These are phyloP conservation scores for Heliangelus exortis DNA, from an alignment of 2,797 vertebrate genomes.

Conservation along the genomic window DNA sequence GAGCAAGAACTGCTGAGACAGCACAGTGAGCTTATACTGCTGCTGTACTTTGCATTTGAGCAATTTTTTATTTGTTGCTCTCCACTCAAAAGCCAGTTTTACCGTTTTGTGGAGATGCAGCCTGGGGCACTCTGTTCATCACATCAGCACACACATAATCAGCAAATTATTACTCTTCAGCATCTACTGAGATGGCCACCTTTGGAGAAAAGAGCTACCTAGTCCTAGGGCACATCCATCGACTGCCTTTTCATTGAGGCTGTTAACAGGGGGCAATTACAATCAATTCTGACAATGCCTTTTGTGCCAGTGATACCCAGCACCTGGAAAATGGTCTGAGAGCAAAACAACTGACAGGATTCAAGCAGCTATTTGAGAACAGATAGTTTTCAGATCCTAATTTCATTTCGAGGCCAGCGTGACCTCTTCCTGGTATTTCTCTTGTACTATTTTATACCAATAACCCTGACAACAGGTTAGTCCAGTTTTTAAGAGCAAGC, in stretches of 20 bases:
- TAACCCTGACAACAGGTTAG: not conserved
- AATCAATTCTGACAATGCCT: not conserved
- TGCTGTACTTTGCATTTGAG: not conserved
- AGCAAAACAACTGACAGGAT: not conserved
- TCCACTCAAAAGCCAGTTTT: not conserved
- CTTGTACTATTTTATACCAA: not conserved
- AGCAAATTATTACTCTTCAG: constrained; percentile 5
- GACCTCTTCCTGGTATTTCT: not conserved
- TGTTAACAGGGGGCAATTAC: not conserved
- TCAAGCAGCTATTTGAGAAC: not conserved
- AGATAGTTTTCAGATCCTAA: not conserved
- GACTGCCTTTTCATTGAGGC: not conserved
- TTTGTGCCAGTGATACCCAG: not conserved
- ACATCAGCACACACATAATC: not conserved
- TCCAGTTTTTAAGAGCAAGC: not conserved
- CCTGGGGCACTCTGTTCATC: not conserved
- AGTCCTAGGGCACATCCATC: not conserved
- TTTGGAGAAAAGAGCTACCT: not conserved
- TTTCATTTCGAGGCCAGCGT: not conserved
- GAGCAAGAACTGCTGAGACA: constrained; percentile 31
- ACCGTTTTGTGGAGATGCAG: not conserved
- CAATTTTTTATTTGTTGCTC: not conserved
- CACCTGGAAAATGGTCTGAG: not conserved
- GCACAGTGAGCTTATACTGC: not conserved
- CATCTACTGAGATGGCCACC: not conserved